phyloP scores from a whole-genome alignment of 2,113 vertebrate species.

The Circaetus cinerascens region DNA sequence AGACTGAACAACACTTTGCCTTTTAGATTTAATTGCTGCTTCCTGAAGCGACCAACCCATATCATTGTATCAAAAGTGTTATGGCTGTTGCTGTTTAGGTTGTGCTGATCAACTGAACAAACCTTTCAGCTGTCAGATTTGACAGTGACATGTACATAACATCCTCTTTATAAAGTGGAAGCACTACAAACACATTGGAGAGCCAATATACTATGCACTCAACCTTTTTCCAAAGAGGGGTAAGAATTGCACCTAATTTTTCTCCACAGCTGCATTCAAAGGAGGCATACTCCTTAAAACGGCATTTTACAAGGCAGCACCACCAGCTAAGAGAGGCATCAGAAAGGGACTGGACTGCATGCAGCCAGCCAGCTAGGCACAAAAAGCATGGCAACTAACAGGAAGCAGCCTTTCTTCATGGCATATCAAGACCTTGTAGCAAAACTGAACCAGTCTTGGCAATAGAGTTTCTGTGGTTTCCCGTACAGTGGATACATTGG shows the following conservation, averaged over 20 bases:
- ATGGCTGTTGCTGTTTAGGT: not conserved
- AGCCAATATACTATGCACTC: not conserved
- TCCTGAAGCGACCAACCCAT: not conserved
- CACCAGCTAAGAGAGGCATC: not conserved
- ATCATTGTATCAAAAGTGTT: not conserved
- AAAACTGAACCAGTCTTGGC: not conserved
- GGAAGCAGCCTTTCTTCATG: not conserved
- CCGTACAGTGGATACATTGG: not conserved
- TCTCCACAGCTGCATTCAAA: not conserved
- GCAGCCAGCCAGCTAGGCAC: not conserved
- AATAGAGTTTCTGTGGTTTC: not conserved
- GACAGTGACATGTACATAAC: not conserved
- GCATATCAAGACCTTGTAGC: not conserved
- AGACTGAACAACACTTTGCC: not conserved
- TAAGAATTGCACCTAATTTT: not conserved
- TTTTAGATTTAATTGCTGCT: not conserved
- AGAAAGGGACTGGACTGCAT: not conserved
- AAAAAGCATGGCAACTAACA: not conserved
- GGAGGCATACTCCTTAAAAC: not conserved
- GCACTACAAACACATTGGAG: not conserved
- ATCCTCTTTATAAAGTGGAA: not conserved
- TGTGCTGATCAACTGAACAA: conserved; percentile 4
- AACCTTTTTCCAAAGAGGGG: not conserved
- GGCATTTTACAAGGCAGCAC: not conserved
- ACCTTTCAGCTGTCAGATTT: not conserved